Evolutionary conservation across 2,888 invertebrate species (phyloP).

Genomic region (Parochlus steinenii): DNA sequence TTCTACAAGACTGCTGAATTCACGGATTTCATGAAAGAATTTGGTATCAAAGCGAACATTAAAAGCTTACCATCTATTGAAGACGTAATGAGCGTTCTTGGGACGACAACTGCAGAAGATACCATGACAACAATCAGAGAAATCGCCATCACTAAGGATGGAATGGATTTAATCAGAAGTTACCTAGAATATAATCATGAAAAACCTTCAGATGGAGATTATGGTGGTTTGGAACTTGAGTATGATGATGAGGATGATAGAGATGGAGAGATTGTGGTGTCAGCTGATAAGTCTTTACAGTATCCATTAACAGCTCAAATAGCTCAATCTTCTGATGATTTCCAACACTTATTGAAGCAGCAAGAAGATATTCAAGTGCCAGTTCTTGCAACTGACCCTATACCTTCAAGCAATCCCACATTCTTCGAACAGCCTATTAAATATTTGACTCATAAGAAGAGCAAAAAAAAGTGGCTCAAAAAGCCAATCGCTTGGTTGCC

Average conservation of each 20-base stretch:
- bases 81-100: slow-evolving; percentile 4
- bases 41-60: slow-evolving; percentile 2
- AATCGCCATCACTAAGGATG: slow-evolving; percentile 1
- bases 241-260: slow-evolving; percentile 4
- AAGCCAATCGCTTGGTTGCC: too few relatives aligned
- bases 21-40: slow-evolving; percentile 5
- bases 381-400: too few relatives aligned
- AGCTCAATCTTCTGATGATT: too few relatives aligned
- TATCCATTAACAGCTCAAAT: too few relatives aligned
- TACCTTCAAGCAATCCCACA: too few relatives aligned
- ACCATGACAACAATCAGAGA: slow-evolving; percentile 3
- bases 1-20: slow-evolving; percentile 7
- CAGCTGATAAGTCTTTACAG: too few relatives aligned
- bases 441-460: too few relatives aligned
- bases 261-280: slow-evolving; percentile 4
- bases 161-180: slow-evolving; percentile 4
- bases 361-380: too few relatives aligned
- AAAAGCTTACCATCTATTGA: slow-evolving; percentile 2
- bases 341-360: too few relatives aligned
- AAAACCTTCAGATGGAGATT: background rate
- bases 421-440: too few relatives aligned
- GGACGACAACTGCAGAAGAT: slow-evolving; percentile 4
- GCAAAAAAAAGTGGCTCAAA: too few relatives aligned
- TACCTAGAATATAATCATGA: background rate
- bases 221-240: too few relatives aligned